Conservation (phyloP, 2,888 invertebrate genomes). For the Nezara viridula region DNA sequence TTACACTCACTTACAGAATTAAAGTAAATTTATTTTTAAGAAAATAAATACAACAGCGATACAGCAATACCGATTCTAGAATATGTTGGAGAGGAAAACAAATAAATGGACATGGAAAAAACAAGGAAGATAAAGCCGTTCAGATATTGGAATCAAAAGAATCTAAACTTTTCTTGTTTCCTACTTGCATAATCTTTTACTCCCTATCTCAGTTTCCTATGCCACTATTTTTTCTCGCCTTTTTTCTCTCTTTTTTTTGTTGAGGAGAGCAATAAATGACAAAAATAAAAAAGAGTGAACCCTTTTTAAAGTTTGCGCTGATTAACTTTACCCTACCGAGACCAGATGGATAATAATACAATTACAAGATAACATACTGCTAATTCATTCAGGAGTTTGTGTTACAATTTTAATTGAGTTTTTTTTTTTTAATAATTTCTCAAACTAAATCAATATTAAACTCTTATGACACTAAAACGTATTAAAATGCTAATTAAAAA, state of each 20-base stretch:
- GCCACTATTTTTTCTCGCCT: neutral
- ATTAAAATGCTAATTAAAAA: too few species aligned
- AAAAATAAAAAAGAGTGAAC: neutral
- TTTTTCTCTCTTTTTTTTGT: neutral
- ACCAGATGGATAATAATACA: too few species aligned
- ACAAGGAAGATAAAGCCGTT: conserved; percentile 12
- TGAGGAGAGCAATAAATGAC: neutral
- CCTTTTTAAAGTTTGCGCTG: neutral
- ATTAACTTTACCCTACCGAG: too few species aligned
- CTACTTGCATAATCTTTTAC: conserved; percentile 20
- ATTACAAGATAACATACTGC: neutral
- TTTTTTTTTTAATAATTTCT: too few species aligned
- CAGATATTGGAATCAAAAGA: conserved; percentile 34
- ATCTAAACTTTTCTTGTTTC: conserved; percentile 31
- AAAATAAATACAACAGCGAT: too few species aligned
- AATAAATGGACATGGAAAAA: conserved; percentile 19
- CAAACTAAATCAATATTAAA: too few species aligned
- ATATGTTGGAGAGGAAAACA: conserved; percentile 12
- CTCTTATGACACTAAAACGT: too few species aligned
- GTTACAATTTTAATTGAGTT: neutral
- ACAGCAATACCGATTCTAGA: neutral
- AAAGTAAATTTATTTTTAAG: too few species aligned
- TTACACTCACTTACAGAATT: too few species aligned
- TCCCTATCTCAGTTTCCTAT: conserved; percentile 1
- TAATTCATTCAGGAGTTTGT: neutral